Percentiles rank a stretch among this genome's conserved stretches.
Conservation (phyloP, 2,888 invertebrate species). For the Flexamia atlantica region DNA sequence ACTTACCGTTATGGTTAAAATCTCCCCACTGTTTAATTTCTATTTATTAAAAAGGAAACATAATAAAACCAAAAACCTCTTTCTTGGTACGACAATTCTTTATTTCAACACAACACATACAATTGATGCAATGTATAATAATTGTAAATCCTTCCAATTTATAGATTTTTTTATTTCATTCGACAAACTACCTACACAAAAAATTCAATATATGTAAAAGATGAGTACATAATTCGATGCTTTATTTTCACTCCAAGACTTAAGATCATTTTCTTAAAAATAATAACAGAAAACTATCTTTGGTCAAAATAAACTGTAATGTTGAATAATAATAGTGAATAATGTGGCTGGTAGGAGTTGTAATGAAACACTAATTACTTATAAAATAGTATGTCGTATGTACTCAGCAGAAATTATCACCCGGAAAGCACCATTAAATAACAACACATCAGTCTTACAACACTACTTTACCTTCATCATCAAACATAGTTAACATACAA, state of each 20-base stretch:
- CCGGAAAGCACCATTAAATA: constrained; percentile 50
- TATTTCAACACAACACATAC: constrained; percentile 12
- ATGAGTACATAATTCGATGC: background rate
- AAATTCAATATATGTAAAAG: background rate
- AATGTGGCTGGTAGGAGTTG: background rate
- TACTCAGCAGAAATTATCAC: constrained; percentile 31
- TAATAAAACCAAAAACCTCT: too few relatives aligned
- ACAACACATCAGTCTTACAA: constrained; percentile 37
- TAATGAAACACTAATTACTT: background rate
- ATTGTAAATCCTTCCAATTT: too few relatives aligned
- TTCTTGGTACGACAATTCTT: too few relatives aligned
- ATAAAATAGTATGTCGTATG: constrained; percentile 12
- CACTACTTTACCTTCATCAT: background rate
- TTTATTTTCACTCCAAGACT: background rate
- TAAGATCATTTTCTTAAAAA: background rate
- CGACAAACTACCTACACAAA: background rate
- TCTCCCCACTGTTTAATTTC: too few relatives aligned
- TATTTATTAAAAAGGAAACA: too few relatives aligned
- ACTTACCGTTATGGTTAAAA: too few relatives aligned
- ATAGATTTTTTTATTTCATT: too few relatives aligned
- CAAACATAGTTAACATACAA: background rate
- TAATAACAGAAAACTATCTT: background rate
- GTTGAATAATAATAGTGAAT: background rate
- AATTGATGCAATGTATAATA: background rate
- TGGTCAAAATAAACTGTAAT: background rate